Base-by-base conservation (phyloP, 2,797 vertebrate species). In the Phrynocephalus forsythii region DNA sequence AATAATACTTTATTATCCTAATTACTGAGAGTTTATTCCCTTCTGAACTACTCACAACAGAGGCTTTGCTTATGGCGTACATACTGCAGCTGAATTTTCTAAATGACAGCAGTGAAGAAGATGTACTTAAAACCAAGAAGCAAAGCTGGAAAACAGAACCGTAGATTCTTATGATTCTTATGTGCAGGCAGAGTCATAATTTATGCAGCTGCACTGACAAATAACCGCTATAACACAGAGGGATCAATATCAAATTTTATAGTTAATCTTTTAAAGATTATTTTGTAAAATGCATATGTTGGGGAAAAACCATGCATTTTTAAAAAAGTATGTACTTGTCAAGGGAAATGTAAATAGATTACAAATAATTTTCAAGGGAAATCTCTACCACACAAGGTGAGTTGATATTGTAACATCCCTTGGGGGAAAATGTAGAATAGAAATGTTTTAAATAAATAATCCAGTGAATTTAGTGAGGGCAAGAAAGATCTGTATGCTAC, bases 41-140 rank as follows among this genome's bases (percentile, higher is more conserved):
- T 0, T 3, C 93, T 94, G 94, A 20, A 63, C 91, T 91, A 87
- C 88, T 92, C 86, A 93, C 88, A 93, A 88, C 90, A 92, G 86
- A 86, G 82, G 88, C 82, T 92, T 91, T 90, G 86, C 87, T 86
- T 88, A 90, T 88, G 9, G 91, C 83, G 83, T 82, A 89, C 76
- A 30, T 75, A 24, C 88, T 67, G 85, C 2, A 13, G 67, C 71
- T 90, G 67, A 1, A 69, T 94, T 92, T 94, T 89, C 89, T 89
- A 87, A 2, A 89, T 85, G 91, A 87, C 80, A 87, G 90, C 86
- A 87, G 87, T 85, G 90, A 92, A 93, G 87, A 88, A 92, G 68
- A 10, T 0, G 78, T 85, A 93, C 80, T 91, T 80, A 91, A 93
- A 92, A 3, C 90, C 92, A 87, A 82, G 79, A 87, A 93, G 87